Evolutionary conservation across 2,888 invertebrate genomes (phyloP), one percentile per base, ranked within the genome.

Genomic region (Aleiodes alternator): DNA sequence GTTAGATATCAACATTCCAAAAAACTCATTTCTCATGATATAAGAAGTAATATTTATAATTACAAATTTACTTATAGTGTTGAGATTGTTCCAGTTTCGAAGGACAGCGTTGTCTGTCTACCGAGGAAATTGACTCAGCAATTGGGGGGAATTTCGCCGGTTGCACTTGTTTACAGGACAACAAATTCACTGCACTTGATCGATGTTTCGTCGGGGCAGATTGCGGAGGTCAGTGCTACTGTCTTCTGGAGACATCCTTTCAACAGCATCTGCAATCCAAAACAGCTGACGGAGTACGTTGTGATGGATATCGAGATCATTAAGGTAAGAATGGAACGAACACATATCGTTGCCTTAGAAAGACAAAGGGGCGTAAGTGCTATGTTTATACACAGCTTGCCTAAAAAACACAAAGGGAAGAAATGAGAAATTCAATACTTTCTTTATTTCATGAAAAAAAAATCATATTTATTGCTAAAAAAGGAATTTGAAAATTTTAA

Each of bases 41-140:
- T 97, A 74, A 98, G 97, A 90, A 98, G 96, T 89, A 99, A 99
- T 87, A 93, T 94, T 12, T 98, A 96, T 90, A 98, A 98, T 90
- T 99, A 98, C 90, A 99, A 99, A 90, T 96, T 96, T 87, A 96
- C 98, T 6, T 96, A 93, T 90, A 89, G 96, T 78, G 94, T 99
- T 80, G 98, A 99, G 90, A 96, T 99, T 84, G 97, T 97, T 0
- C 99, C 99, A 0, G 90, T 99, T 72, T 98, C 98, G 16, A 98
- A 98, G 90, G 97, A 98, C 88, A 96, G 96, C 87, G 91, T 98
- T 64, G 95, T 99, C 1, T 99, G 98, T 87, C 91, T 99, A 3
- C 94, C 97, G 0, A 94, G 95, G 86, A 96, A 96, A 87, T 88
- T 98, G 81, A 95, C 96, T 0, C 96, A 96, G 79, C 95, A 95